These are phyloP conservation scores for Acleris holmiana DNA, from an alignment of 2,888 invertebrate species.

Conservation along the genomic window DNA sequence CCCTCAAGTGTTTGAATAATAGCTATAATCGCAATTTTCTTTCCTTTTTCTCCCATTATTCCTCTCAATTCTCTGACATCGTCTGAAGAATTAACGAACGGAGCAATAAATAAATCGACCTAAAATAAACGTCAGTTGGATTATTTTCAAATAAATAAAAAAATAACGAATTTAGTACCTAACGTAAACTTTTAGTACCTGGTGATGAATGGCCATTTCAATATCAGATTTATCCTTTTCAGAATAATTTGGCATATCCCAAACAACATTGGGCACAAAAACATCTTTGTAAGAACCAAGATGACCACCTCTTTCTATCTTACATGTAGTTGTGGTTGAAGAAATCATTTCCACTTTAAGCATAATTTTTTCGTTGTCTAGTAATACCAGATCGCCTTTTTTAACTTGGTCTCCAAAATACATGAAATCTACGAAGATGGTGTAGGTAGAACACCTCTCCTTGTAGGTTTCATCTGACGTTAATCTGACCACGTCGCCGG, in stretches of 20 bases:
- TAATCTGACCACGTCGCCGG: conserved; percentile 75
- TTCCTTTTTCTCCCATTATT: conserved; percentile 70
- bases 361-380: conserved; percentile 90
- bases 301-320: conserved; percentile 68
- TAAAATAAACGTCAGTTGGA: conserved; percentile 50
- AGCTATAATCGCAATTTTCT: conserved; percentile 68
- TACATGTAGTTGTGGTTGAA: conserved; percentile 69
- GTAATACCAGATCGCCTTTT: conserved; percentile 74
- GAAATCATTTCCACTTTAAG: conserved; percentile 86
- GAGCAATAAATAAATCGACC: conserved; percentile 70
- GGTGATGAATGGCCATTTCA: conserved; percentile 65
- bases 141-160: neutral
- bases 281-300: conserved; percentile 73
- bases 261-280: conserved; percentile 67
- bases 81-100: conserved; percentile 57
- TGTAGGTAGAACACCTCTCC: conserved; percentile 81
- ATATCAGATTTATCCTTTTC: conserved; percentile 67
- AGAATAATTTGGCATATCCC: conserved; percentile 69
- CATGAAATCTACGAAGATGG: conserved; percentile 83
- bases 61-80: conserved; percentile 59
- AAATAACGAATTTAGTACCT: neutral
- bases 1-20: conserved; percentile 71
- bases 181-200: conserved; percentile 51
- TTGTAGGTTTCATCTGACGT: conserved; percentile 83
- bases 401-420: conserved; percentile 76